phyloP scores from a whole-genome alignment of 2,113 vertebrate genomes.

The Callaeas wilsoni region DNA sequence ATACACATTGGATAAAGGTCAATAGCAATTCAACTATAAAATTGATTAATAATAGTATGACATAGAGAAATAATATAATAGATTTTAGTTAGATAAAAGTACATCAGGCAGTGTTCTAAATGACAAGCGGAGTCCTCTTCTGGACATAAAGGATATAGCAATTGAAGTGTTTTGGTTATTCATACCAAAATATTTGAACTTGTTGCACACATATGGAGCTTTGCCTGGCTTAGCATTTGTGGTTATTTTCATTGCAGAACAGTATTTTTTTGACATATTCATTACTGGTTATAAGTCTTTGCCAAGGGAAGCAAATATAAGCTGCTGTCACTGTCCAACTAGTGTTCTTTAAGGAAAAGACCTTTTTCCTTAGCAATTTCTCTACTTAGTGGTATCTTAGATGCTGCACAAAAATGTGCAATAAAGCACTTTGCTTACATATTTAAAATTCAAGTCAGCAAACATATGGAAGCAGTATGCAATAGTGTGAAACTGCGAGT shows the following conservation, averaged over 20 bases:
- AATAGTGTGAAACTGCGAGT: not conserved
- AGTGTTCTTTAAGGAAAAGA: not conserved
- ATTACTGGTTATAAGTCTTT: not conserved
- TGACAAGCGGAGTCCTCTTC: conserved; percentile 49
- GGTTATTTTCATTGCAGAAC: not conserved
- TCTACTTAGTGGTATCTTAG: not conserved
- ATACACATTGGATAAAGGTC: conserved; percentile 45
- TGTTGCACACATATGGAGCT: not conserved
- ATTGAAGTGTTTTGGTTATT: not conserved
- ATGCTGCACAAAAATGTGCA: not conserved
- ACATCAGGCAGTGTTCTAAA: not conserved
- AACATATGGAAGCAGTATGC: not conserved
- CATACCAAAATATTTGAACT: not conserved
- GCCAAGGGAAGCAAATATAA: not conserved
- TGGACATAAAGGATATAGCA: conserved; percentile 44
- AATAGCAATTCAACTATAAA: conserved; percentile 45
- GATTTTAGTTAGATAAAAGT: conserved; percentile 20
- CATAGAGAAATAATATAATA: conserved; percentile 1
- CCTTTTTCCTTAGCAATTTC: not conserved
- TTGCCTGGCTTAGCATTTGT: not conserved
- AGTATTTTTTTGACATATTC: not conserved
- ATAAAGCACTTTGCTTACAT: not conserved
- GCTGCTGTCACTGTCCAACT: not conserved
- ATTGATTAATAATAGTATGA: conserved; percentile 40
- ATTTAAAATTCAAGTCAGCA: not conserved